These are phyloP conservation scores for Dromius quadrimaculatus DNA, from an alignment of 2,888 invertebrate genomes.

Conservation along the genomic window DNA sequence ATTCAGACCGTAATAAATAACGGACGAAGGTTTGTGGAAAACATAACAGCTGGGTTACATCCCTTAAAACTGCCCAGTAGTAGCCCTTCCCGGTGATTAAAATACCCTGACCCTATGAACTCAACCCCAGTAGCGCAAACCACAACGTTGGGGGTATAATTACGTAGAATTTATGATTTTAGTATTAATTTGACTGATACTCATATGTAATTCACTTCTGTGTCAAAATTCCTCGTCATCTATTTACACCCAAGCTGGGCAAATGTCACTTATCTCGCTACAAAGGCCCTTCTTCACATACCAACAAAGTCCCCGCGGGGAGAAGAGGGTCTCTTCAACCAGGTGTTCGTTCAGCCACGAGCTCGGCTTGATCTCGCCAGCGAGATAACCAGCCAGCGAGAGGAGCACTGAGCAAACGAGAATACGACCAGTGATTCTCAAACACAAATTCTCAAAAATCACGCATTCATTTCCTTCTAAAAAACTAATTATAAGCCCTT, in stretches of 20 bases:
- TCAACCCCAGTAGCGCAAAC: not conserved
- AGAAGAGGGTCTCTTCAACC: not conserved
- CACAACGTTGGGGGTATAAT: not conserved
- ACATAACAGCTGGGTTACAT: conserved; percentile 15
- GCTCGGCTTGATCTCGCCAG: not conserved
- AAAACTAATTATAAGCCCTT: too few relatives aligned
- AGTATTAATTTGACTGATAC: conserved; percentile 23
- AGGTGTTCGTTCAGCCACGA: not conserved
- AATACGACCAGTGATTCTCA: too few relatives aligned
- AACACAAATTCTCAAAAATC: too few relatives aligned
- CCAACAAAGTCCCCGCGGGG: conserved; percentile 5
- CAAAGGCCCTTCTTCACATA: conserved; percentile 32
- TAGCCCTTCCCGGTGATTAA: not conserved
- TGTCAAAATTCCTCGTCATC: not conserved
- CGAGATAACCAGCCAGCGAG: not conserved
- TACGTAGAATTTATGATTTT: not conserved
- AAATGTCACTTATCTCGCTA: conserved; percentile 33
- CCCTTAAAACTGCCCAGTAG: not conserved
- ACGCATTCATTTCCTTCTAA: too few relatives aligned
- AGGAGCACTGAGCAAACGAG: too few relatives aligned
- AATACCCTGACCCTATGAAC: conserved; percentile 2
- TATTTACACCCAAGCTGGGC: not conserved
- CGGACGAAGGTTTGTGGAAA: conserved; percentile 21
- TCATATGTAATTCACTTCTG: too few relatives aligned
- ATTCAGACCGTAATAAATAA: conserved; percentile 29